These are phyloP conservation scores for Luehdorfia chinensis DNA, from an alignment of 1,140 invertebrate genomes.

Conservation along the genomic window DNA sequence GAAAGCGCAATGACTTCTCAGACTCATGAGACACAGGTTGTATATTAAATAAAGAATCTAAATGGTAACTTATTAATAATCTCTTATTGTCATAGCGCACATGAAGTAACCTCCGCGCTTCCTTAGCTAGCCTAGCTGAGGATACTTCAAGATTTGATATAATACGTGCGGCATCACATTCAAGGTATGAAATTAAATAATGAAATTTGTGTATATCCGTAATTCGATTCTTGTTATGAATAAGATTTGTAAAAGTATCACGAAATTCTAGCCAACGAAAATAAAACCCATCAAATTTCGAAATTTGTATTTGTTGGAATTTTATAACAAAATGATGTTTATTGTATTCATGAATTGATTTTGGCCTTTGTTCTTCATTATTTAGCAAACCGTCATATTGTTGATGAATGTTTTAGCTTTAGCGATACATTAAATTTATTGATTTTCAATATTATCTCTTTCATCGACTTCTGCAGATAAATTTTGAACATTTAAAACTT, in stretches of 20 bases:
- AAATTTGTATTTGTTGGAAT: conserved; percentile 38
- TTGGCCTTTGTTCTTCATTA: conserved; percentile 9
- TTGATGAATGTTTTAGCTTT: conserved; percentile 16
- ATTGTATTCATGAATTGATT: conserved; percentile 15
- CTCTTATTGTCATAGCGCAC: conserved; percentile 31
- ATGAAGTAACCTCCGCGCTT: conserved; percentile 29
- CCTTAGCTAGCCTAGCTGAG: conserved; percentile 20
- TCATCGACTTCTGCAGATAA: conserved; percentile 22
- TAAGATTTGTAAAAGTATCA: conserved; percentile 37
- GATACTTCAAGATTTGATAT: conserved; percentile 12
- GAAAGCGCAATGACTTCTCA: conserved; percentile 29
- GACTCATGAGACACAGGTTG: conserved; percentile 21
- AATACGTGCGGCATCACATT: conserved; percentile 12
- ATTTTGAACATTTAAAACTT: conserved; percentile 20
- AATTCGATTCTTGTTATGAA: conserved; percentile 12
- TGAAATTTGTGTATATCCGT: conserved; percentile 17
- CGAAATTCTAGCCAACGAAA: too few relatives aligned
- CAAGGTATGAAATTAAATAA: conserved; percentile 19
- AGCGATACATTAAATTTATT: conserved; percentile 14
- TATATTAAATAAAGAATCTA: conserved; percentile 29
- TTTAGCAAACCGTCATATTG: too few relatives aligned
- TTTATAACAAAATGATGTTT: conserved; percentile 16
- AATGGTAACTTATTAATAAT: conserved; percentile 30
- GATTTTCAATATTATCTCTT: background rate
- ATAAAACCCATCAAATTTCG: conserved; percentile 48